A percentile compares a stretch with the other conserved stretches of the same genome.
phyloP scores from a whole-genome alignment of 2,797 vertebrate genomes.

The Chiloscyllium punctatum region DNA sequence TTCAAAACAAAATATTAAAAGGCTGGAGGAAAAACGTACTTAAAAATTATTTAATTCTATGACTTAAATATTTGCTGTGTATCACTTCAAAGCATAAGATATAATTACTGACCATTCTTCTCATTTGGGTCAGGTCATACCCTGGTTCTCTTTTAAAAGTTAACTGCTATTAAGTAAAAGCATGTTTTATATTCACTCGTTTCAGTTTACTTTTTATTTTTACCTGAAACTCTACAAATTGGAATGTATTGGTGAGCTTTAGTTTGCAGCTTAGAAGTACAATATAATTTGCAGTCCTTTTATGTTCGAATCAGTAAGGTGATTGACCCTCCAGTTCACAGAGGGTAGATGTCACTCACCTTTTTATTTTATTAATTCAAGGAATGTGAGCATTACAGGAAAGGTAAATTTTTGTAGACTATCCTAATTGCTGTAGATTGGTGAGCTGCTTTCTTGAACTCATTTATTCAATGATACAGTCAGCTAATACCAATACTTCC shows the following conservation, averaged over 20 bases:
- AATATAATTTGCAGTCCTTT: background rate
- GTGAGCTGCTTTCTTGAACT: too few relatives aligned
- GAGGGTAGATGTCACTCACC: background rate
- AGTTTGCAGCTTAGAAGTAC: background rate
- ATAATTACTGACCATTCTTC: background rate
- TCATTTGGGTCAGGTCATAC: background rate
- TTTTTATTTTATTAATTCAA: too few relatives aligned
- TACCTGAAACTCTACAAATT: background rate
- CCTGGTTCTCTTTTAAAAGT: background rate
- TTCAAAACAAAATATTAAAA: background rate
- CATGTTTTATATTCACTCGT: background rate
- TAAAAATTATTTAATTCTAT: background rate
- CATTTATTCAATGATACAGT: too few relatives aligned
- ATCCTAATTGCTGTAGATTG: too few relatives aligned
- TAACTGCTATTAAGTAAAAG: background rate
- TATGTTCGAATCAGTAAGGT: background rate
- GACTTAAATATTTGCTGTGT: background rate
- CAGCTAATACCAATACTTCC: too few relatives aligned
- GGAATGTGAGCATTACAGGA: too few relatives aligned
- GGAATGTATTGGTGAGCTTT: background rate
- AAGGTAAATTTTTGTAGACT: too few relatives aligned
- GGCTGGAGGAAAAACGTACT: background rate
- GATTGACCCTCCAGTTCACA: background rate
- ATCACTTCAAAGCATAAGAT: background rate
- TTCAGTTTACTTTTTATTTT: conserved; percentile 9